Conservation (phyloP, 2,888 invertebrate genomes). For the Syrista parreyssii region DNA sequence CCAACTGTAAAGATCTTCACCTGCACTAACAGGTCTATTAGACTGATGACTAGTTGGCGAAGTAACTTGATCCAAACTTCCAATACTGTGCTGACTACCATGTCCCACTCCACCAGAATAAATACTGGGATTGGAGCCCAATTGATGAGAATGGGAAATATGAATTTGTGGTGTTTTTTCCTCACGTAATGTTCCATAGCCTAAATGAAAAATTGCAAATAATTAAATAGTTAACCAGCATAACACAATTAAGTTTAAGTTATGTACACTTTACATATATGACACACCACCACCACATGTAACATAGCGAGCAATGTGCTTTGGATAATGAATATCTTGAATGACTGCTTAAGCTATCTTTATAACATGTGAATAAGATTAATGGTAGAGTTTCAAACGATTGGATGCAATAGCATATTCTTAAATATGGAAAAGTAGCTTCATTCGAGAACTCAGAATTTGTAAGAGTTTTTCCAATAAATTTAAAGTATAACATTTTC, state of each 20-base stretch:
- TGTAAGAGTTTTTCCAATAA: neutral
- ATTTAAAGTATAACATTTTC: neutral
- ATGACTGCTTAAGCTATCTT: neutral
- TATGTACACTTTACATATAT: neutral
- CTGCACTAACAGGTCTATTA: slow-evolving; percentile 70
- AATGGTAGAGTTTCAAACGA: neutral
- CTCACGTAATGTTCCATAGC: slow-evolving; percentile 81
- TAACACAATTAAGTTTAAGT: neutral
- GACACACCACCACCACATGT: neutral
- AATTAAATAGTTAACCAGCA: neutral
- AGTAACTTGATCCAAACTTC: slow-evolving; percentile 61
- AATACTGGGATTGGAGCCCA: slow-evolving; percentile 77
- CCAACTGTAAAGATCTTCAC: slow-evolving; percentile 95
- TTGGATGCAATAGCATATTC: neutral
- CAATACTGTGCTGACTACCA: slow-evolving; percentile 63
- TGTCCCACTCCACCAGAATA: slow-evolving; percentile 62
- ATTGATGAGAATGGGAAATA: slow-evolving; percentile 62
- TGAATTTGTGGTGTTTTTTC: slow-evolving; percentile 69
- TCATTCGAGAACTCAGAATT: neutral
- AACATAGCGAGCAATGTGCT: neutral
- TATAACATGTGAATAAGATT: neutral
- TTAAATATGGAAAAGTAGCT: neutral
- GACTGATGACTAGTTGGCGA: slow-evolving; percentile 70
- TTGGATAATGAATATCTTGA: neutral
- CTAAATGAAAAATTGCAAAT: slow-evolving; percentile 61